These are phyloP conservation scores for Stigmatopora argus DNA, from an alignment of 2,113 vertebrate genomes.

Conservation along the genomic window DNA sequence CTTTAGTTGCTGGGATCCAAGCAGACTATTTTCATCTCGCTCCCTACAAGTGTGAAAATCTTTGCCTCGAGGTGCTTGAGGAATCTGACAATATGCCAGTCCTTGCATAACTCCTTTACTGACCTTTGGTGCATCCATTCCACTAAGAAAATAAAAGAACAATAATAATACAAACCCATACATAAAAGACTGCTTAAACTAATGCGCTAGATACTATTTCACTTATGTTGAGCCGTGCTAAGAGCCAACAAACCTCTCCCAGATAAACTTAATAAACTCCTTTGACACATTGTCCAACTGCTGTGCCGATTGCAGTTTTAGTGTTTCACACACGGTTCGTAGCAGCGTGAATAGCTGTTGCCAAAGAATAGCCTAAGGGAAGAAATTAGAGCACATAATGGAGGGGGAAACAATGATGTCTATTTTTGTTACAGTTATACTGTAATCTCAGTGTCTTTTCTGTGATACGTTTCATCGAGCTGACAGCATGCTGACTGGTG, in stretches of 20 bases:
- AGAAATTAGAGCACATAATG: constrained; percentile 25
- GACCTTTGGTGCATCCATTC: neutral
- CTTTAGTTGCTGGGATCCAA: constrained; percentile 4
- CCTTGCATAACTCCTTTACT: constrained; percentile 2
- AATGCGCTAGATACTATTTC: too few relatives aligned
- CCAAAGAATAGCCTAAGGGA: constrained; percentile 12
- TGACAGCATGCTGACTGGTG: neutral
- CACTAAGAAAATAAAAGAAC: neutral
- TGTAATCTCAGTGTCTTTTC: constrained; percentile 1
- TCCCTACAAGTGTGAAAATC: neutral
- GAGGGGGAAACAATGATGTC: constrained; percentile 21
- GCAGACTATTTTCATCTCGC: neutral
- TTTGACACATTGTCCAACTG: constrained; percentile 17
- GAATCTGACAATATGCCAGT: neutral
- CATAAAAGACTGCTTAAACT: neutral
- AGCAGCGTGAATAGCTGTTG: constrained; percentile 18
- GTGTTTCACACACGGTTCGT: constrained; percentile 7
- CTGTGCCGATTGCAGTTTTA: constrained; percentile 9
- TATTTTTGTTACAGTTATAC: constrained; percentile 9
- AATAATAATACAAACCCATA: neutral
- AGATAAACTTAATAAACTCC: constrained; percentile 4
- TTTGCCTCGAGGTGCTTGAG: constrained; percentile 1
- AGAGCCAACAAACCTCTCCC: neutral
- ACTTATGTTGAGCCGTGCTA: constrained; percentile 9
- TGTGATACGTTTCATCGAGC: neutral